Conservation (phyloP, 2,888 invertebrate species). For the Volucella bombylans region DNA sequence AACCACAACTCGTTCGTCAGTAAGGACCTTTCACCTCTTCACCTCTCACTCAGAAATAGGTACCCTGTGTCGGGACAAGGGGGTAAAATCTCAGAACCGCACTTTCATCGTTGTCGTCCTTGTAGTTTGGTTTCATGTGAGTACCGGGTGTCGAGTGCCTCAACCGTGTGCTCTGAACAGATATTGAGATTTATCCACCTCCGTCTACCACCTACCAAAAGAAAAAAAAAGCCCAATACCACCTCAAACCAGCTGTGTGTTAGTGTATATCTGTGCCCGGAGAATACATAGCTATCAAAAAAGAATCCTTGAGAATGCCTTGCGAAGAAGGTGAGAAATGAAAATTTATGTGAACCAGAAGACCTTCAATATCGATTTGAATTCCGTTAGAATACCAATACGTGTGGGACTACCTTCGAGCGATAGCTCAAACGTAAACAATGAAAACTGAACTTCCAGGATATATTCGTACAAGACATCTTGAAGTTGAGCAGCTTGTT, state of each 20-base stretch:
- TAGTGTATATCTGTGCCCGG: constrained; percentile 9
- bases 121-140: constrained; percentile 31
- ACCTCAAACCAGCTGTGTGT: too few species aligned
- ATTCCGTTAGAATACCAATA: constrained; percentile 61
- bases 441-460: constrained; percentile 32
- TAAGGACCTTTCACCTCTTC: constrained; percentile 63
- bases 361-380: constrained; percentile 66
- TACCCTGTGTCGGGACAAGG: constrained; percentile 5
- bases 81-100: constrained; percentile 56
- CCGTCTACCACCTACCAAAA: constrained; percentile 22
- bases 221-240: constrained; percentile 3
- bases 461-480: constrained; percentile 47
- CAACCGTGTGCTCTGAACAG: constrained; percentile 53
- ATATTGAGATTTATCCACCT: constrained; percentile 69
- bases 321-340: constrained; percentile 51
- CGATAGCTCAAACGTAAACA: constrained; percentile 43
- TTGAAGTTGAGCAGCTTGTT: constrained; percentile 55
- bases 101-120: constrained; percentile 30
- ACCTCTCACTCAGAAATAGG: constrained; percentile 18
- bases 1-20: constrained; percentile 71
- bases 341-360: constrained; percentile 57
- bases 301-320: constrained; percentile 41
- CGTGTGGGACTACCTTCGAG: too few species aligned
- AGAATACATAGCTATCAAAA: constrained; percentile 16
- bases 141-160: constrained; percentile 7